Base-by-base conservation (phyloP, 1,140 invertebrate genomes). In the Rhyacophila brunnea region DNA sequence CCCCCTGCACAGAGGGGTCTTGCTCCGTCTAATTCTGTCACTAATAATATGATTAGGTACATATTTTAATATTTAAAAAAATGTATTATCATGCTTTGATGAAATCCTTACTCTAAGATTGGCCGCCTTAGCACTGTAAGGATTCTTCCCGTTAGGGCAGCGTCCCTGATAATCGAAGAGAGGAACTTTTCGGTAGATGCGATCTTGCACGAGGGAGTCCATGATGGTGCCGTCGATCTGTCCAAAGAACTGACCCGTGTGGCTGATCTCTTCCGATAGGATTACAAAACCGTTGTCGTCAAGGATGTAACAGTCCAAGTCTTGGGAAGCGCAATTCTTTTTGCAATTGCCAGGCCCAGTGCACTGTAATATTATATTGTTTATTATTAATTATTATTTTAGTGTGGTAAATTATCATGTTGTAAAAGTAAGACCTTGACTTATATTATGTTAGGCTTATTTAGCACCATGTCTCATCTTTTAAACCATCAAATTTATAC, bases 261-360 rank as follows among this genome's bases (percentile, higher is more conserved):
- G 88, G 46, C 90, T 84, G 23, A 83, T 80, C 58, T 89, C 86
- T 72, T 95, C 92, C 3, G 92, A 94, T 18, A 95, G 85, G 23
- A 96, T 89, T n/a, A 96, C 88, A 71, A 95, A 96, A 7, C 93
- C 93, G 71, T 93, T 95, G 71, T 95, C 93, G 67, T 96, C 93
- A 35, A 96, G 74, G 9, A 97, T 87, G 70, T 93, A 96, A 71
- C 93, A 96, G 67, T 96, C 92, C 2, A 95, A 75, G 63, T 91
- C 88, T 59, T 89, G 87, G 9, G 90, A 91, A 23, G 88, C 89
- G 68, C 92, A 95, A 2, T 89, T 92, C 68, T 91, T 90, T 59
- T 86, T 88, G 68, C 91, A 93, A 28, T 78, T 77, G 6, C 81
- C 81, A 38, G 81, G 81, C 5, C 82, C 84, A 15, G 85, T 86